A percentile compares a stretch with the other conserved stretches of the same genome.
Conservation (phyloP, 2,888 invertebrate genomes). For the Bruchidius siliquastri region DNA sequence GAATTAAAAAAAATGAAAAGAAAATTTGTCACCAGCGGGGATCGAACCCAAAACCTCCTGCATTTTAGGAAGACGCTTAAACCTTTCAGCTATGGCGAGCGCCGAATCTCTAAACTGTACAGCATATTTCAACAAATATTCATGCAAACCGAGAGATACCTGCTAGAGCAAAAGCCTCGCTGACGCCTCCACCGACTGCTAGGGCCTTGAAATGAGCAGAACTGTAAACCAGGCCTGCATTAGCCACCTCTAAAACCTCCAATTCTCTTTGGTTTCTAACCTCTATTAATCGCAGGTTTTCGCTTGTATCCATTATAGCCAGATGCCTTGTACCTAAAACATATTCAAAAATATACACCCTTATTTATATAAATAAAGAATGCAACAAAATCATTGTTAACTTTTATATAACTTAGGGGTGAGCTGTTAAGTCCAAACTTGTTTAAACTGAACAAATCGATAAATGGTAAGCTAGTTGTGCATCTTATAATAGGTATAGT, state of each 20-base stretch:
- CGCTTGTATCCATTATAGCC: constrained; percentile 78
- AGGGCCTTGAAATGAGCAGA: constrained; percentile 86
- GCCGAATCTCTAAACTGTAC: too few relatives aligned
- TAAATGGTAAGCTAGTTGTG: too few relatives aligned
- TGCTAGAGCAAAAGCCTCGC: constrained; percentile 70
- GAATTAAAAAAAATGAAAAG: too few relatives aligned
- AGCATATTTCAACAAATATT: too few relatives aligned
- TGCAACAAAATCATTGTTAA: too few relatives aligned
- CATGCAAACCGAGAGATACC: constrained; percentile 36
- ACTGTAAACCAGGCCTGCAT: constrained; percentile 78
- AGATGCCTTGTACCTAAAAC: constrained; percentile 66
- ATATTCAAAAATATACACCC: neutral
- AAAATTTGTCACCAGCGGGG: too few relatives aligned
- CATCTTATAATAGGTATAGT: constrained; percentile 2
- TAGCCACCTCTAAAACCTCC: constrained; percentile 75
- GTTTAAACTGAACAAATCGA: too few relatives aligned
- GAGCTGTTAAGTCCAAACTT: neutral
- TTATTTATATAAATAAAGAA: too few relatives aligned
- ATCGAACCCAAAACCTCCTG: too few relatives aligned
- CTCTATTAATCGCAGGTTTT: constrained; percentile 83
- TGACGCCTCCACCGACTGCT: constrained; percentile 93
- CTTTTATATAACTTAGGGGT: too few relatives aligned
- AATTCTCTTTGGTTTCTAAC: constrained; percentile 83
- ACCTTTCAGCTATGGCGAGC: too few relatives aligned
- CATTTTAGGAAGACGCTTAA: too few relatives aligned